A percentile compares a stretch with the other conserved stretches of the same genome.
phyloP scores from a whole-genome alignment of 2,113 vertebrate genomes.

The Daboia siamensis region DNA sequence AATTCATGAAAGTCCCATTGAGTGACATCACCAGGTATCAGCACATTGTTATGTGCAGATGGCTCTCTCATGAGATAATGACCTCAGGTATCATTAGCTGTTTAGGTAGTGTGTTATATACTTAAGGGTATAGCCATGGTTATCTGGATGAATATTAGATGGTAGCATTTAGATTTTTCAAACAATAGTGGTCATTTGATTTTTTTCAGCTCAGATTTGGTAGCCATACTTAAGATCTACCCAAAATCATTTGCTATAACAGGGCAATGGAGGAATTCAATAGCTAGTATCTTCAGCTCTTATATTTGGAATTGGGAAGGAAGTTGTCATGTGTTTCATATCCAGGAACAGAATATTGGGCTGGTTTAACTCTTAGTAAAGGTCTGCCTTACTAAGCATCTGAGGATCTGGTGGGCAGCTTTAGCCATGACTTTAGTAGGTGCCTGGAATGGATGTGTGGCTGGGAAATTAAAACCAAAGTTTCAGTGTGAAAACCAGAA shows the following conservation, averaged over 20 bases:
- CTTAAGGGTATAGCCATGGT: not conserved
- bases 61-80: not conserved
- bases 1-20: not conserved
- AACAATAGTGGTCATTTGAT: not conserved
- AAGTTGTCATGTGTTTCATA: not conserved
- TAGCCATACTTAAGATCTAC: not conserved
- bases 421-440: not conserved
- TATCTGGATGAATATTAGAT: not conserved
- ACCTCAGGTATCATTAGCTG: not conserved
- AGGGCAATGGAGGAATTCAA: not conserved
- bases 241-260: not conserved
- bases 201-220: not conserved
- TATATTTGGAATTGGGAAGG: not conserved
- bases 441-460: not conserved
- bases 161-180: not conserved
- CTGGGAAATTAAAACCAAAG: not conserved
- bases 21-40: not conserved
- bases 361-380: not conserved
- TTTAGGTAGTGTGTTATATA: not conserved
- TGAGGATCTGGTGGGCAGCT: not conserved
- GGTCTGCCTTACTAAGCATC: not conserved
- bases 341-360: not conserved
- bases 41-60: not conserved
- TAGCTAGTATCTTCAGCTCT: not conserved
- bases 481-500: not conserved